These are phyloP conservation scores for Beris morrisii DNA, from an alignment of 2,888 invertebrate species.

Conservation along the genomic window DNA sequence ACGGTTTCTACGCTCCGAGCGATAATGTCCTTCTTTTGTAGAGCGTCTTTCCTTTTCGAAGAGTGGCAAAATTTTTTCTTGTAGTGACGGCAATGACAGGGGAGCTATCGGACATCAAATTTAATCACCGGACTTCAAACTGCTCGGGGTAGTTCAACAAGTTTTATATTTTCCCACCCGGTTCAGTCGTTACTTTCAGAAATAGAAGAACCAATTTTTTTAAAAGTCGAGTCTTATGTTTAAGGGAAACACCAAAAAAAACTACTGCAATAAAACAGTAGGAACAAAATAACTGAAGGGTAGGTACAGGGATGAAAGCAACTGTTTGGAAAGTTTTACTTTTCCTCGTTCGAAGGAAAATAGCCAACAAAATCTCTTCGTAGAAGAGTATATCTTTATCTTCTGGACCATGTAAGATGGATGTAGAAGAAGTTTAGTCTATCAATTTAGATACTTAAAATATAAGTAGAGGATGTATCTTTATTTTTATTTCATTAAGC, in stretches of 20 bases:
- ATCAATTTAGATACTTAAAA: constrained; percentile 23
- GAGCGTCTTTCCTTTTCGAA: neutral
- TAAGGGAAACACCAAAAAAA: too few relatives aligned
- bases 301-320: neutral
- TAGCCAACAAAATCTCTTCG: constrained; percentile 9
- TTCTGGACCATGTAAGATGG: constrained; percentile 15
- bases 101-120: constrained; percentile 21
- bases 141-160: constrained; percentile 18
- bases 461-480: constrained; percentile 14
- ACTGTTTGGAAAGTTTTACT: constrained; percentile 17
- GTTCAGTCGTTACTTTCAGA: neutral
- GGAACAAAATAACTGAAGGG: neutral
- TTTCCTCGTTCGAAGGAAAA: neutral
- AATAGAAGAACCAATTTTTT: constrained; percentile 15
- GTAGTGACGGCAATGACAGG: too few relatives aligned
- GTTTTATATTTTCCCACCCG: neutral
- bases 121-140: constrained; percentile 25
- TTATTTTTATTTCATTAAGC: neutral
- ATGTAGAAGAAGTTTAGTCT: constrained; percentile 16
- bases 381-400: neutral
- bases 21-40: constrained; percentile 18
- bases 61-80: neutral
- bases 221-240: neutral
- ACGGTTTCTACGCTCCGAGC: constrained; percentile 9
- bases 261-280: constrained; percentile 18